Evolutionary conservation across 2,797 vertebrate species (phyloP), one percentile per base, ranked within the genome.

Genomic region (Podarcis lilfordi): DNA sequence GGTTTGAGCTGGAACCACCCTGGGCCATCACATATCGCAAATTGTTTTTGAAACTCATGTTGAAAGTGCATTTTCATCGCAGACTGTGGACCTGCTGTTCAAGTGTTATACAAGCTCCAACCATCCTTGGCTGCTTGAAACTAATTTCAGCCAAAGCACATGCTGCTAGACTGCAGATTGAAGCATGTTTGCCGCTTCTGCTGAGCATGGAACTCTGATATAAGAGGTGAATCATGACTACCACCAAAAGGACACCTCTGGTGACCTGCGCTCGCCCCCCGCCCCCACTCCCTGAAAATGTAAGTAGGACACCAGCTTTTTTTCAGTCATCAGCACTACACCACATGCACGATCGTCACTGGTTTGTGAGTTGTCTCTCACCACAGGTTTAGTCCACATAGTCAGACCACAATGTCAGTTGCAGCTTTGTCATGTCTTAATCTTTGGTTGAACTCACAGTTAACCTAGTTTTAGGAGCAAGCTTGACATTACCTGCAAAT

Each of bases 251-350:
- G 32, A 37, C 7, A 80, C 5, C n/a, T 29, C 43, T 37, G 15
- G 35, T 37, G 32, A 84, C 87, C 76, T 85, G 21, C 1, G 66
- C 87, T 29, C 13, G 35, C 37, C 40, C 11, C 40, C 11, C 21
- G 15, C 9, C 50, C 50, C 50, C 50, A 15, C 3, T 55, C 50
- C 50, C 50, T 37, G 88, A 66, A 94, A 93, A 74, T 8, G 74
- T 89, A 97, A 96, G 83, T 95, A 91, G 96, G 95, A 27, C 96
- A 95, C 8, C 75, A 29, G 86, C 69, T 80, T 80, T 92, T 55
- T 93, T 91, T 25, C 90, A 88, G 84, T 88, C 75, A 61, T 69
- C 85, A 90, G 88, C 94, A 91, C 40, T 68, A 19, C 45, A 90
- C 89, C 92, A 69, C 90, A 85, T 0, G n/a, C 0, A 37, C 35